Conservation (phyloP, 2,888 invertebrate species). For the Heteropelma amictum region DNA sequence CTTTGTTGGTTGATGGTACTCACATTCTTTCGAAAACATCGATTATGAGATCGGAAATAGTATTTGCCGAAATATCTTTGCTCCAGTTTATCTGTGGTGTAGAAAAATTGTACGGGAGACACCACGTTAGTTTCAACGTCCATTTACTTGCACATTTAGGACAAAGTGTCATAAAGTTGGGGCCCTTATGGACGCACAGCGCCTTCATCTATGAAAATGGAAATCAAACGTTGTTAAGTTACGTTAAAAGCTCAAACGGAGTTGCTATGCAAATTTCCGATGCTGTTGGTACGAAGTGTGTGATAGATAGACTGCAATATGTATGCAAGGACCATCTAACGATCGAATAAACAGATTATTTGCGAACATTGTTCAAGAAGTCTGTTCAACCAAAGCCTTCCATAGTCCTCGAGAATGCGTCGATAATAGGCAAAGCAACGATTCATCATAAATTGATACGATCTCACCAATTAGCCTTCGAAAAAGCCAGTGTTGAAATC, state of each 20-base stretch:
- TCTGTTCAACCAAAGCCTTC: neutral
- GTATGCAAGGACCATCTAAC: conserved; percentile 15
- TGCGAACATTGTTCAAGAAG: conserved; percentile 15
- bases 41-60: conserved; percentile 24
- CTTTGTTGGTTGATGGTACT: conserved; percentile 19
- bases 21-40: conserved; percentile 24
- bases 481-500: conserved; percentile 16
- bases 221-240: conserved; percentile 25
- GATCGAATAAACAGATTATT: conserved; percentile 9
- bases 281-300: conserved; percentile 28
- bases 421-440: conserved; percentile 3
- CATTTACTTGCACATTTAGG: conserved; percentile 49
- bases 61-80: conserved; percentile 19
- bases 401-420: neutral
- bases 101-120: conserved; percentile 19
- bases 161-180: conserved; percentile 42
- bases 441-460: neutral
- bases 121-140: conserved; percentile 36
- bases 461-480: conserved; percentile 11
- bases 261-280: conserved; percentile 38
- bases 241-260: conserved; percentile 38
- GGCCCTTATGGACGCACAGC: conserved; percentile 51
- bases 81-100: conserved; percentile 1
- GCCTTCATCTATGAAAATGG: conserved; percentile 44
- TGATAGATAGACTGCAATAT: conserved; percentile 2